phyloP scores from a whole-genome alignment of 2,797 vertebrate species.

The Coranthus polyacanthus region DNA sequence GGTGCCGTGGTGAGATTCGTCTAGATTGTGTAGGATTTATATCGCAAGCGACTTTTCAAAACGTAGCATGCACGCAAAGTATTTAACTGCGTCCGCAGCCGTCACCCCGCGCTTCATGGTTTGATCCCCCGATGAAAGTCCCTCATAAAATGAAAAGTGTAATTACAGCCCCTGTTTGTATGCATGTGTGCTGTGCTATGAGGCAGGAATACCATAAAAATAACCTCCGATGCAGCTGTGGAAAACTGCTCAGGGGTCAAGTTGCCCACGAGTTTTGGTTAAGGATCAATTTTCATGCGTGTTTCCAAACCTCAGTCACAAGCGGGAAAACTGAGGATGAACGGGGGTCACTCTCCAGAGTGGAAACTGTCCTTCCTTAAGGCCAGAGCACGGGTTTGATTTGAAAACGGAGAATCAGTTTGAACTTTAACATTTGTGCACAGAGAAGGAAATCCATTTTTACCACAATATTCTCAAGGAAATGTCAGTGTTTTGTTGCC shows the following conservation, averaged over 20 bases:
- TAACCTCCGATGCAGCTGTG: slow-evolving; percentile 59
- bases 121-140: slow-evolving; percentile 15
- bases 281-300: slow-evolving; percentile 56
- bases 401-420: slow-evolving; percentile 2
- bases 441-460: slow-evolving; percentile 12
- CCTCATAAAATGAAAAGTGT: background rate
- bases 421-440: slow-evolving; percentile 12
- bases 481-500: background rate
- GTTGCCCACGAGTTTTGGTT: slow-evolving; percentile 57
- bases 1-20: background rate
- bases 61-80: background rate
- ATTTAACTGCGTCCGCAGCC: background rate
- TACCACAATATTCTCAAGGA: background rate
- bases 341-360: too few relatives aligned
- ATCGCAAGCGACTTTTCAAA: slow-evolving; percentile 13
- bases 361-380: slow-evolving; percentile 50
- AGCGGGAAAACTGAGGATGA: slow-evolving; percentile 43
- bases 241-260: slow-evolving; percentile 58
- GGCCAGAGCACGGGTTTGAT: slow-evolving; percentile 30
- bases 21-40: background rate
- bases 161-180: slow-evolving; percentile 6
- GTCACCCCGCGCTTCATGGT: slow-evolving; percentile 20
- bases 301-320: slow-evolving; percentile 51
- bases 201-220: slow-evolving; percentile 51
- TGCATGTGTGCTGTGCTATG: slow-evolving; percentile 1